Percentiles rank a stretch among this genome's conserved stretches.
These are phyloP conservation scores for Luehdorfia chinensis DNA, from an alignment of 1,140 invertebrate genomes.

Conservation along the genomic window DNA sequence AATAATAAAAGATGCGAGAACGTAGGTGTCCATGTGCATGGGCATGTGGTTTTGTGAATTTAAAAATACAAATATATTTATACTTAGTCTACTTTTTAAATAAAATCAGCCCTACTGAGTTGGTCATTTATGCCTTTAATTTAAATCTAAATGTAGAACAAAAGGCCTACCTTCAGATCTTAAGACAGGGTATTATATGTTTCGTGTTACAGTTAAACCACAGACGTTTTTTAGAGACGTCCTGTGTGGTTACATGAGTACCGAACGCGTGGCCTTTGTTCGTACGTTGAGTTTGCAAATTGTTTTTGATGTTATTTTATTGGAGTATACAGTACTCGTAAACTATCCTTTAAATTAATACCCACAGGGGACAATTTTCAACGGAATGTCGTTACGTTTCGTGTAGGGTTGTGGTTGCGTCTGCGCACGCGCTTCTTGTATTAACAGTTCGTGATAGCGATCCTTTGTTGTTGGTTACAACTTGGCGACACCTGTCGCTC, in stretches of 20 bases:
- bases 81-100: no score
- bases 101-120: no score
- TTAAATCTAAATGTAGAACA: conserved; percentile 10
- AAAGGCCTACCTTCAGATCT: conserved; percentile 10
- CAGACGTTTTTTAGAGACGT: conserved; percentile 36
- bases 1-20: no score
- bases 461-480: conserved; percentile 35
- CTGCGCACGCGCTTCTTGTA: conserved; percentile 42
- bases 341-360: neutral
- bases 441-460: conserved; percentile 28
- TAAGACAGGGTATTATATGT: conserved; percentile 17
- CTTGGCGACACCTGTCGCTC: conserved; percentile 34
- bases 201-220: conserved; percentile 40
- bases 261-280: conserved; percentile 32
- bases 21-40: no score
- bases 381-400: conserved; percentile 1
- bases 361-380: neutral
- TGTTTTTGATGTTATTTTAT: conserved; percentile 24
- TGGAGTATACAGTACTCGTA: conserved; percentile 6
- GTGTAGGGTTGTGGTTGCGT: conserved; percentile 36
- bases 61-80: no score
- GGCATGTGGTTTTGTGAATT: no score
- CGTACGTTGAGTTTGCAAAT: conserved; percentile 35
- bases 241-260: conserved; percentile 45
- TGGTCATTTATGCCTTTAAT: no score